A percentile compares a stretch with the other conserved stretches of the same genome.
Conservation (phyloP, 2,797 vertebrate genomes). For the Mareca strepera region DNA sequence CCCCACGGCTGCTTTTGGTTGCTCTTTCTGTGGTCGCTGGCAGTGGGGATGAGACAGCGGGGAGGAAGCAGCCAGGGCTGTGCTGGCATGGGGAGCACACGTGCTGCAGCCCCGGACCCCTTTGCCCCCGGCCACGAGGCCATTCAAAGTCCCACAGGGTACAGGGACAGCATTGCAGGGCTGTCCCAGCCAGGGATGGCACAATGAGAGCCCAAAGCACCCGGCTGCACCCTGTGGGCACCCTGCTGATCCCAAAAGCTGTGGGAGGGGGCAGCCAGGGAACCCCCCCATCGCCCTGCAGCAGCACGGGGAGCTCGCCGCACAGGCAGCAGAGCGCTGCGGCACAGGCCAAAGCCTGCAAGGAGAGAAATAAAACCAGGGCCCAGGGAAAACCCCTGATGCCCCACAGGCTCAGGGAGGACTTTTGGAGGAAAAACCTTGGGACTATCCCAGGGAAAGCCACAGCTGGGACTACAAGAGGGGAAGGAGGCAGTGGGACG, state of each 20-base stretch:
- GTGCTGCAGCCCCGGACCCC: background rate
- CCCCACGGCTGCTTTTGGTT: background rate
- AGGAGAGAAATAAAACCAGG: background rate
- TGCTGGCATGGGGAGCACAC: accelerated
- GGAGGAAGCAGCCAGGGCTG: background rate
- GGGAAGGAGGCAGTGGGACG: background rate
- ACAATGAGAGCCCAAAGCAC: too few relatives aligned
- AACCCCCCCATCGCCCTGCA: too few relatives aligned
- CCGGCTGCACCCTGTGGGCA: too few relatives aligned
- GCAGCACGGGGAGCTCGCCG: too few relatives aligned
- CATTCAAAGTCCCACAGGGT: accelerated
- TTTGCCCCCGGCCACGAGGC: accelerated
- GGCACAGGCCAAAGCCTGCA: background rate
- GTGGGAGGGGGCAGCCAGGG: too few relatives aligned
- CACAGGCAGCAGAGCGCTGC: background rate
- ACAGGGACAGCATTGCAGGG: accelerated
- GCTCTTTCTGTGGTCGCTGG: background rate
- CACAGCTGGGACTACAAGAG: accelerated
- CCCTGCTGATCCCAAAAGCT: too few relatives aligned
- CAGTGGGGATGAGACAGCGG: accelerated
- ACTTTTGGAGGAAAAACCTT: background rate
- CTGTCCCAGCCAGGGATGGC: too few relatives aligned
- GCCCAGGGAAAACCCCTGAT: background rate
- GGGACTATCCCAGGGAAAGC: background rate
- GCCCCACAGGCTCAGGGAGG: background rate